Conservation (phyloP, 2,797 vertebrate genomes). For the Tragopan temminckii region DNA sequence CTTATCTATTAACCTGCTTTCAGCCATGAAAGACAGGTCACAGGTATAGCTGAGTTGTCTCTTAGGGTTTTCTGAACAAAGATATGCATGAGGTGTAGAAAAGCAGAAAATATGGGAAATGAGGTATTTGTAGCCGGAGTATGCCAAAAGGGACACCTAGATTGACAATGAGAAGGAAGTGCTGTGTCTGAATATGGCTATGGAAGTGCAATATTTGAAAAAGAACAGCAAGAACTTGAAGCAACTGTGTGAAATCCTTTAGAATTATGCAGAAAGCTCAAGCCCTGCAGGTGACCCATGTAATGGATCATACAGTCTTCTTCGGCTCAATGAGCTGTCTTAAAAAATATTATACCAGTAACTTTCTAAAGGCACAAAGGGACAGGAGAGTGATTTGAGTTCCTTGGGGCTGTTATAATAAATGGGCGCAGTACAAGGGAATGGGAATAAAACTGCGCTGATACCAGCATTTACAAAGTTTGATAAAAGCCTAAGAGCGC, state of each 20-base stretch:
- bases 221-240: background rate
- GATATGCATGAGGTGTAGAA: background rate
- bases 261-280: background rate
- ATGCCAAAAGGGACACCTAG: background rate
- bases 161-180: background rate
- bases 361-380: background rate
- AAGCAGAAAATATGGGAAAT: background rate
- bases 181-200: fast-evolving
- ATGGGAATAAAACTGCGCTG: background rate
- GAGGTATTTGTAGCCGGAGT: background rate
- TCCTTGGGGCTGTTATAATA: background rate
- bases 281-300: background rate
- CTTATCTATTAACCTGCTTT: background rate
- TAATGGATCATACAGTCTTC: background rate
- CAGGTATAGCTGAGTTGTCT: background rate
- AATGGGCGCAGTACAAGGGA: background rate
- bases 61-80: background rate
- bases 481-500: background rate
- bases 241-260: background rate
- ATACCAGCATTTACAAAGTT: background rate
- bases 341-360: background rate
- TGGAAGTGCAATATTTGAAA: background rate
- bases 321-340: background rate
- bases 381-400: background rate
- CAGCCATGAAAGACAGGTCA: background rate